phyloP scores from a whole-genome alignment of 2,888 invertebrate genomes.

The Thecophora atra region DNA sequence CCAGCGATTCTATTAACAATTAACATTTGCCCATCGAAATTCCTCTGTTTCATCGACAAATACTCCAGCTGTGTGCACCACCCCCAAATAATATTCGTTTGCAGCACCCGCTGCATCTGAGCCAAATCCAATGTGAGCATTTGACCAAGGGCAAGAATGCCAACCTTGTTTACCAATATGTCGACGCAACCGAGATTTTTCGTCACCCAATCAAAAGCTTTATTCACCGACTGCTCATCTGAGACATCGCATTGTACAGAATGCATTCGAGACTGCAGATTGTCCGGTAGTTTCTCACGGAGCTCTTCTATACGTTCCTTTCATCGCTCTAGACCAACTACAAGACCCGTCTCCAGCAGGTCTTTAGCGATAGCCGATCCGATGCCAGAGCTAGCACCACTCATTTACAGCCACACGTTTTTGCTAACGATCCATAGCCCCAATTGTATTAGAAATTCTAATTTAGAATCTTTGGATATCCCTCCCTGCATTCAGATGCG shows the following conservation, averaged over 20 bases:
- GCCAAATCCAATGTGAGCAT: slow-evolving; percentile 50
- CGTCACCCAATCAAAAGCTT: slow-evolving; percentile 68
- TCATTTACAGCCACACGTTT: slow-evolving; percentile 73
- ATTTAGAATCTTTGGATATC: too few relatives aligned
- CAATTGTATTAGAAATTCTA: too few relatives aligned
- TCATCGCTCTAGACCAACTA: slow-evolving; percentile 69
- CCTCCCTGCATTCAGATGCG: too few relatives aligned
- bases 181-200: slow-evolving; percentile 69
- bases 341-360: slow-evolving; percentile 67
- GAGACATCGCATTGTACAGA: slow-evolving; percentile 68
- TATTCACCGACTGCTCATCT: slow-evolving; percentile 68
- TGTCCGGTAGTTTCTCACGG: slow-evolving; percentile 46
- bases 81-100: slow-evolving; percentile 68
- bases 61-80: slow-evolving; percentile 68
- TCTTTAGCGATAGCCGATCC: slow-evolving; percentile 67
- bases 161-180: slow-evolving; percentile 72
- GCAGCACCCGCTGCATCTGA: slow-evolving; percentile 58
- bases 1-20: slow-evolving; percentile 65
- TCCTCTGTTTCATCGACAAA: slow-evolving; percentile 66
- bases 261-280: slow-evolving; percentile 56
- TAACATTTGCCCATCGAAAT: slow-evolving; percentile 65
- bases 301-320: slow-evolving; percentile 64
- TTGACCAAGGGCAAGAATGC: slow-evolving; percentile 55
- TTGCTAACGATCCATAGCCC: slow-evolving; percentile 70
- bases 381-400: slow-evolving; percentile 73